Conservation (phyloP, 2,113 vertebrate genomes). For the Thunnus maccoyii region DNA sequence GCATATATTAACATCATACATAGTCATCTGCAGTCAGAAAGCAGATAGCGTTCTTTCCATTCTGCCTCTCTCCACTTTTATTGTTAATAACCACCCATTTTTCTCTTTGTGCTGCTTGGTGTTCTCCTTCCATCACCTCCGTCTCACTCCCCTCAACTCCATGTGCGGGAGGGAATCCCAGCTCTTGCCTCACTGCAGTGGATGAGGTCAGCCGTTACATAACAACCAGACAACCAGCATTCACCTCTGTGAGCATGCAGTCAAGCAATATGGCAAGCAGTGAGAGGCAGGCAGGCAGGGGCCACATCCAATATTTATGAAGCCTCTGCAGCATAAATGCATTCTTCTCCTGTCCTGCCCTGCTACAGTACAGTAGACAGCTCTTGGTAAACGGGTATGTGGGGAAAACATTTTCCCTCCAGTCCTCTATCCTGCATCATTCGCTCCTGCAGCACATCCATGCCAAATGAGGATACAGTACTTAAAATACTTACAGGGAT, state of each 20-base stretch:
- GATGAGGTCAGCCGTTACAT: conserved; percentile 75
- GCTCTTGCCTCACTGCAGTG: conserved; percentile 76
- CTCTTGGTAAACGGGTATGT: conserved; percentile 31
- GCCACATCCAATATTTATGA: conserved; percentile 80
- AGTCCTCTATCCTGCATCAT: background rate
- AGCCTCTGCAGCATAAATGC: conserved; percentile 73
- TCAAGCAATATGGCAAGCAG: conserved; percentile 50
- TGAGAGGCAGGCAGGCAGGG: conserved; percentile 40
- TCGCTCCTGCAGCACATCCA: background rate
- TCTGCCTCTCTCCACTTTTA: background rate
- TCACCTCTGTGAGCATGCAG: conserved; percentile 68
- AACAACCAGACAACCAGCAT: conserved; percentile 72
- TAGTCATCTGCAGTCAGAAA: background rate
- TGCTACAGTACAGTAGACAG: conserved; percentile 38
- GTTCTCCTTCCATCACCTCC: background rate
- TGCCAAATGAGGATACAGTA: background rate
- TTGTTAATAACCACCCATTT: conserved; percentile 7
- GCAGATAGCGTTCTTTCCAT: background rate
- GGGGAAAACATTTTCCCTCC: conserved; percentile 40
- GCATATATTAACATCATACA: background rate
- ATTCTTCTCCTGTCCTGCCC: conserved; percentile 41
- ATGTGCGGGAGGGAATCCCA: conserved; percentile 83
- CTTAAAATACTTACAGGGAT: background rate
- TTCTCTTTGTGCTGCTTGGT: conserved; percentile 28
- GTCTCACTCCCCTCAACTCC: conserved; percentile 15